Conservation (phyloP, 2,113 vertebrate species). For the Muscicapa adusta region DNA sequence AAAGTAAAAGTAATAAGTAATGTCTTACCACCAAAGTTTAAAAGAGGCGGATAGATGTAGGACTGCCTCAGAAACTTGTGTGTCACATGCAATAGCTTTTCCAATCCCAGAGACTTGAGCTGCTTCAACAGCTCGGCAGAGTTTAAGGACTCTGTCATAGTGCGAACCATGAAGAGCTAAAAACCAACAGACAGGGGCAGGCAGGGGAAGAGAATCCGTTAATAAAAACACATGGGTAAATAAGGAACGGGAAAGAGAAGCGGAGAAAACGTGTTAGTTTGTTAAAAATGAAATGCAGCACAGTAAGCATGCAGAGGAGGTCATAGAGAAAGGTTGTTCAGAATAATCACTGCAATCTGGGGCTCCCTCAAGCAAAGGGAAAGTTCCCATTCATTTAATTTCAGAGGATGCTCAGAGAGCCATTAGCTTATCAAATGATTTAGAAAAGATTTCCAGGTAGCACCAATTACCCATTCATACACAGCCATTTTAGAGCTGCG, state of each 20-base stretch:
- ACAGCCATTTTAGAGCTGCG: neutral
- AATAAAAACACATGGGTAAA: conserved; percentile 64
- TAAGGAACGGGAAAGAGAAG: conserved; percentile 57
- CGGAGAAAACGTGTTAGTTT: conserved; percentile 61
- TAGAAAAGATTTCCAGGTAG: neutral
- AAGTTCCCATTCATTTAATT: neutral
- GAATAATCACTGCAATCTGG: neutral
- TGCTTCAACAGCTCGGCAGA: conserved; percentile 83
- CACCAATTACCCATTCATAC: neutral
- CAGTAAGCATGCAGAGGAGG: conserved; percentile 27
- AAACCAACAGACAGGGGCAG: conserved; percentile 77
- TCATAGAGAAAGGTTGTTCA: neutral
- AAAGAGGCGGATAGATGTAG: conserved; percentile 81
- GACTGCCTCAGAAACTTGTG: conserved; percentile 85
- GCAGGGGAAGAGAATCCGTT: conserved; percentile 71
- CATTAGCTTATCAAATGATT: neutral
- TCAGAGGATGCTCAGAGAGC: neutral
- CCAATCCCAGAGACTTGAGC: conserved; percentile 81
- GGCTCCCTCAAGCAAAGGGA: neutral
- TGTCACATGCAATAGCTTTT: conserved; percentile 84
- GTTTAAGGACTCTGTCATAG: conserved; percentile 84
- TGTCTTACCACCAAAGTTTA: conserved; percentile 85
- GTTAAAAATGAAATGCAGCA: conserved; percentile 56
- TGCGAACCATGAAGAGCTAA: conserved; percentile 85
- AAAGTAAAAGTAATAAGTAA: conserved; percentile 67